Evolutionary conservation across 2,797 vertebrate genomes (phyloP).

Genomic region (Emys orbicularis): DNA sequence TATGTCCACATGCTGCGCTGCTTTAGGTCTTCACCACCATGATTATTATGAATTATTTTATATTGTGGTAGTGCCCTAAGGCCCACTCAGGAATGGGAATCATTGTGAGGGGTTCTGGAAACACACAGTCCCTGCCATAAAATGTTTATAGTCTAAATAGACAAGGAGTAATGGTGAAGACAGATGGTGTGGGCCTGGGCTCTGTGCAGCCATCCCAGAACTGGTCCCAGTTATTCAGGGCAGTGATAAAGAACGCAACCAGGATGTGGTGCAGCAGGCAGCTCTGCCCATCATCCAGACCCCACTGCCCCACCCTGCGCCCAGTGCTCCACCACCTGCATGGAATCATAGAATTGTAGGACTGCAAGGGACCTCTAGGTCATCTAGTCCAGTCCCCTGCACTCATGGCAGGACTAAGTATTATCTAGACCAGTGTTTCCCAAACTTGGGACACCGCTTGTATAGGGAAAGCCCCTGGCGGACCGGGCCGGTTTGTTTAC

Average conservation of each 20-base stretch:
- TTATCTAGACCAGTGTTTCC: too few species aligned
- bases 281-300: not conserved
- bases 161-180: not conserved
- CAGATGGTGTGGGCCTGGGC: not conserved
- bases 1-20: not conserved
- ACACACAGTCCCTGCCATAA: not conserved
- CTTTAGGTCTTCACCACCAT: not conserved
- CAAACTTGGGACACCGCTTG: too few species aligned
- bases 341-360: too few species aligned
- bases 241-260: not conserved
- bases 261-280: not conserved
- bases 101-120: not conserved
- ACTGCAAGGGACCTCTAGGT: too few species aligned
- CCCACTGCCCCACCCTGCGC: not conserved
- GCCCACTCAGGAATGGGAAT: fast-evolving
- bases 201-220: not conserved
- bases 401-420: too few species aligned
- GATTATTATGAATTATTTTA: not conserved
- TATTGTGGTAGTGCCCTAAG: fast-evolving
- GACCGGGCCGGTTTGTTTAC: too few species aligned
- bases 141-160: not conserved
- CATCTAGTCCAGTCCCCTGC: too few species aligned
- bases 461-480: too few species aligned
- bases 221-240: not conserved
- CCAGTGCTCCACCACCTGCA: not conserved